phyloP scores from a whole-genome alignment of 2,888 invertebrate genomes.

The Noctua janthina region DNA sequence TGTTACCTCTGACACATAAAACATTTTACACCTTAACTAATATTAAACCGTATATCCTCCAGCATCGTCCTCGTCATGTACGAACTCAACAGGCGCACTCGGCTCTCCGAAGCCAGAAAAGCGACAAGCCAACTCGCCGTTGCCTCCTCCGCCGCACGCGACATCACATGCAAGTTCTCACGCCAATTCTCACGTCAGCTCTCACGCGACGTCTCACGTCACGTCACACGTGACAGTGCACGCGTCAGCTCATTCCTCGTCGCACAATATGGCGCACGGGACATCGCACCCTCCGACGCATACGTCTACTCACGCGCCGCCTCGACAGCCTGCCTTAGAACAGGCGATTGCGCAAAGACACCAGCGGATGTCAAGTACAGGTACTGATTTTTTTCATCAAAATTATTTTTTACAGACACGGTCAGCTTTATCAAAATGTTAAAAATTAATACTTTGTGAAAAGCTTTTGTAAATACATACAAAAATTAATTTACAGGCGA shows the following conservation, averaged over 20 bases:
- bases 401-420: not conserved
- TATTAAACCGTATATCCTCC: constrained; percentile 3
- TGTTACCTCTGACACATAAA: no score
- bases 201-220: constrained; percentile 48
- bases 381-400: constrained; percentile 55
- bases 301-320: constrained; percentile 70
- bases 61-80: constrained; percentile 94
- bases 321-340: constrained; percentile 74
- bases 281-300: constrained; percentile 81
- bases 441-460: not conserved
- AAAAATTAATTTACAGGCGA: constrained; percentile 79
- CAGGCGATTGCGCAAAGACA: constrained; percentile 74
- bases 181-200: constrained; percentile 40
- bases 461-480: constrained; percentile 3
- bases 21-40: not conserved
- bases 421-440: not conserved
- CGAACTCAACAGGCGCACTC: constrained; percentile 93
- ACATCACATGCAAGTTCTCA: constrained; percentile 36
- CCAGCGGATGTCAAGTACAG: constrained; percentile 87
- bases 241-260: constrained; percentile 43
- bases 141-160: constrained; percentile 92
- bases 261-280: constrained; percentile 45
- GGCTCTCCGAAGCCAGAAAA: constrained; percentile 97
- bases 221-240: constrained; percentile 85
- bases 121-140: constrained; percentile 96